Base-by-base conservation (phyloP, 2,888 invertebrate species). In the Agapostemon virescens region DNA sequence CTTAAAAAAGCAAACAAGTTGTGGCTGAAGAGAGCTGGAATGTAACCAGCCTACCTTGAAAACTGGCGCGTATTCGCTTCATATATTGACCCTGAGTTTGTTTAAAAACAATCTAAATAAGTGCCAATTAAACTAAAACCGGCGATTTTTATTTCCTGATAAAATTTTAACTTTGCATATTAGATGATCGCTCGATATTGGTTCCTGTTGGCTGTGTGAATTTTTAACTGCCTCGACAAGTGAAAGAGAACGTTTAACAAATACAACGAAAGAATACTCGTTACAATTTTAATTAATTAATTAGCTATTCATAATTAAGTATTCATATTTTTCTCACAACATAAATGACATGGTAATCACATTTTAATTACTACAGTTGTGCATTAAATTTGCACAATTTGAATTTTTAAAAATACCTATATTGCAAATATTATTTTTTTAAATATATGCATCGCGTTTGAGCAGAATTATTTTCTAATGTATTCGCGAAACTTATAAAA, bases 1-100 rank as follows among this genome's bases (percentile, higher is more conserved):
- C 68, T 69, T 33, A 17, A 36, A 77, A 52, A 77, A 74, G 40
- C 42, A 69, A 77, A 40, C 68, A 20, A 68, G 30, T n/a, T 13
- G 45, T 63, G 77, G 15, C 49, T 42, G 23, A 52, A 69, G 33
- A 69, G 68, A 74, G 40, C 63, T 69, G 74, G 77, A 77, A 77
- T 69, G 77, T 55, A 74, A 77, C 69, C 63, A 49, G 77, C 63
- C 74, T 74, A 64, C 77, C 77, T 77, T 77, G 77, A 77, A 74
- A 76, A 69, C 52, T 69, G 68, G 1, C 36, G 52, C 68, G 77
- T 42, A 69, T 64, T 52, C 63, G 52, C 63, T n/a, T 42, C 73
- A 74, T 69, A 63, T 69, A 69, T 74, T 55, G 52, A 69, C 63
- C 63, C 45, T 15, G 42, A 23, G 42, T 68, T 74, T 63, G 63